Evolutionary conservation across 2,888 invertebrate species (phyloP), one percentile per base, ranked within the genome.

Genomic region (Drosophila formosana): DNA sequence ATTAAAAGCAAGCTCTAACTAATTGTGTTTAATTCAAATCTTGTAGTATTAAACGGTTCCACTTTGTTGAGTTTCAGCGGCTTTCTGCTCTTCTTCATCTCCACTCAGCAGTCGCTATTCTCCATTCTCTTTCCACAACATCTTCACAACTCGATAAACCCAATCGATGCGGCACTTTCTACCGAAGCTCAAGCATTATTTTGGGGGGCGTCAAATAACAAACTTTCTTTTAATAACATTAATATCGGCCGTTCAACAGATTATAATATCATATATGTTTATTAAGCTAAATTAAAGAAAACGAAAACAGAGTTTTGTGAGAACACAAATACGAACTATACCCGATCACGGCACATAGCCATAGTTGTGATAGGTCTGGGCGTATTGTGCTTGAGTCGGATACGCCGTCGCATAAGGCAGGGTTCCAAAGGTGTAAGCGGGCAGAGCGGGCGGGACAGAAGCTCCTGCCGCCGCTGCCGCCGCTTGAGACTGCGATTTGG

Each of bases 351-450:
- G 89, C 72, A 91, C 90, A 69, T 91, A 91, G 23, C 90, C 91
- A 55, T 91, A 91, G 62, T 91, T 91, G 70, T 91, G 91, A 77
- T 91, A 91, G 45, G 90, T 82, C 37, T 91, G 91, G 30, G 89
- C 90, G 63, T 90, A 90, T 51, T 84, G 88, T 41, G 89, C 80
- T 66, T 89, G 89, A 1, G 90, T 83, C 2, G 84, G 89, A 75
- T 89, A 88, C 3, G 85, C 85, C 0, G 83, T 74, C 67, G 90
- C 66, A 52, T 91, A 91, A 47, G 90, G 91, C 49, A 91, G 60
- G 0, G 85, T 91, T 45, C 91, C 91, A 47, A 89, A 91, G 3
- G 91, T 90, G 66, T 91, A 91, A 39, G 90, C 90, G 3, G 91
- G 91, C 72, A 91, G 67, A 0, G 89, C 68, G 1, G 91, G 81